Evolutionary conservation across 2,113 vertebrate genomes (phyloP), one percentile per base, ranked within the genome.

Genomic region (Tupaia tana): DNA sequence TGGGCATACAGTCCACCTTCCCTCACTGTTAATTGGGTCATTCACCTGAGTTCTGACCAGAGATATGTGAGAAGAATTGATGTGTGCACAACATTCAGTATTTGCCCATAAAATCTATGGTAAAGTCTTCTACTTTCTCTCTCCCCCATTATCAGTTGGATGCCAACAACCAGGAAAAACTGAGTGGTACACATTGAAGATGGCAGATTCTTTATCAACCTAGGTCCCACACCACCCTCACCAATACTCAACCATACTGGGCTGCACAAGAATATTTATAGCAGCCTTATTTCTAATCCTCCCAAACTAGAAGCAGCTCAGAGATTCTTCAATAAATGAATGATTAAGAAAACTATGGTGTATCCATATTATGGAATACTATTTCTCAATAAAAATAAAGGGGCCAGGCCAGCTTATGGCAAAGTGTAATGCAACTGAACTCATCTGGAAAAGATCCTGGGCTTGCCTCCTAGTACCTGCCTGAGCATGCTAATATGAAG

Each of bases 61-160:
- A 87, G 34, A n/a, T 85, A 85, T 77, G 52, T 73, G 61, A 74
- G 14, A 19, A 89, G 20, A 91, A 91, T 81, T 67, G 29, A 88
- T 58, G 10, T 52, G 11, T 18, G 6, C 27, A 59, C 25, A 10
- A 90, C 52, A 89, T 63, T 16, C 69, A 93, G 25, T 13, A 2
- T 27, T 95, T 89, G 13, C 2, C 31, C 34, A 61, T 82, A 78
- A 87, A 95, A 85, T 83, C 61, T 69, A 81, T 27, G 69, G 6
- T 18, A 84, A 3, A 75, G n/a, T 77, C 61, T 93, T 71, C 54
- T 79, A 88, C 27, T 88, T 90, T 61, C 52, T 87, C 11, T 84
- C 7, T 59, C 24, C 2, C 75, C 8, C 4, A 61, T 43, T 92
- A 31, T 9, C 25, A 34, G 25, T 64, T 71, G 13, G 20, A 29